phyloP scores from a whole-genome alignment of 1,140 invertebrate species.

The Drosophila pseudoobscura region DNA sequence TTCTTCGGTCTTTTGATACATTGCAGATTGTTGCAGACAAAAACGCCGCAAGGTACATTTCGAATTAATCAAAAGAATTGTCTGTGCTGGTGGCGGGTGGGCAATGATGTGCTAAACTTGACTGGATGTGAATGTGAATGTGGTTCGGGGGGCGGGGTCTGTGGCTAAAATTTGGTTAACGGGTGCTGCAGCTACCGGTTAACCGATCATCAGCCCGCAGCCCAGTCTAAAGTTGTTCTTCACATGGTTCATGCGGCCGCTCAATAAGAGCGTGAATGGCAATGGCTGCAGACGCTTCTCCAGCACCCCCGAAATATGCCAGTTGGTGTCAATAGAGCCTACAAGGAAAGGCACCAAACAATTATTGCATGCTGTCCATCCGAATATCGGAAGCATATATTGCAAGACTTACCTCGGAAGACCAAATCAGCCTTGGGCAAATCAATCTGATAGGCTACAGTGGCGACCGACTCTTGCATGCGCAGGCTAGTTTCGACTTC shows the following conservation, averaged over 20 bases:
- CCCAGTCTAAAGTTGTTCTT: slow-evolving; percentile 95
- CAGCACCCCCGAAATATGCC: slow-evolving; percentile 96
- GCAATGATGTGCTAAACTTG: slow-evolving; percentile 17
- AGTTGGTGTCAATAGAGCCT: slow-evolving; percentile 97
- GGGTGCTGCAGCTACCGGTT: slow-evolving; percentile 65
- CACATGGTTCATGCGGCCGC: slow-evolving; percentile 95
- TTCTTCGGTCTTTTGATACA: too few relatives aligned
- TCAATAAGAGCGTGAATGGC: slow-evolving; percentile 96
- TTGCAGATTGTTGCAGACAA: neutral
- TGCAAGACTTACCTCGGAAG: slow-evolving; percentile 90
- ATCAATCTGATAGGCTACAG: slow-evolving; percentile 97
- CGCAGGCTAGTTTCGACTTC: slow-evolving; percentile 94
- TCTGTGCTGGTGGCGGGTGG: neutral
- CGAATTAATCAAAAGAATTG: too few relatives aligned
- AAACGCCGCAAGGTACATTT: neutral
- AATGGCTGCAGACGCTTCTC: slow-evolving; percentile 96
- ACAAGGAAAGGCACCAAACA: slow-evolving; percentile 59
- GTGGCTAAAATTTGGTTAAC: slow-evolving; percentile 11
- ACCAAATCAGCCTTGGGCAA: slow-evolving; percentile 97
- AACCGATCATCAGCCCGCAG: slow-evolving; percentile 94
- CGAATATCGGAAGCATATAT: too few relatives aligned
- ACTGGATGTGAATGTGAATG: slow-evolving; percentile 19
- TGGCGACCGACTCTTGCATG: slow-evolving; percentile 95
- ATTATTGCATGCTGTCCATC: too few relatives aligned
- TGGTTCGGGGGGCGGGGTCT: slow-evolving; percentile 23